Percentiles rank a stretch among this genome's conserved stretches.
Evolutionary conservation across 2,888 invertebrate species (phyloP).

Genomic region (Ophioninae sp.): DNA sequence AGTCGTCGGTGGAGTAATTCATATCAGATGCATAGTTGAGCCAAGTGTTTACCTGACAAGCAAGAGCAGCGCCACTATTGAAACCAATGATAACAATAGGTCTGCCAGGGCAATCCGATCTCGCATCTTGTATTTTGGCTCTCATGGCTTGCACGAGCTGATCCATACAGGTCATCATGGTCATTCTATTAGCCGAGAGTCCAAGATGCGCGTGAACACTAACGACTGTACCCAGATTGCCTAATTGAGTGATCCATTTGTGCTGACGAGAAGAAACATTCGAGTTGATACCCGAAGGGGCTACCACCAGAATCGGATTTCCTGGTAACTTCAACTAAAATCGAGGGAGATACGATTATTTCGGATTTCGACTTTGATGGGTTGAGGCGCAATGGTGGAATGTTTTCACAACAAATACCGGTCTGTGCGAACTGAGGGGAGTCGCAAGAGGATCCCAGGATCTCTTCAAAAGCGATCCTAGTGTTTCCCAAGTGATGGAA

Average conservation of each 20-base stretch:
- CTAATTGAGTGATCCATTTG: conserved; percentile 87
- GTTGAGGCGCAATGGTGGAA: background rate
- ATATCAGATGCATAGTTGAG: background rate
- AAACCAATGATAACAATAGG: conserved; percentile 90
- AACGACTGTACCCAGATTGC: conserved; percentile 87
- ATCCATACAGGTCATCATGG: conserved; percentile 84
- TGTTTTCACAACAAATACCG: conserved; percentile 78
- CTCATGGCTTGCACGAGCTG: conserved; percentile 86
- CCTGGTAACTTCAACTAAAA: conserved; percentile 86
- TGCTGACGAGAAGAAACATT: conserved; percentile 83
- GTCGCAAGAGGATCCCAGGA: conserved; percentile 89
- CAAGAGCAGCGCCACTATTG: conserved; percentile 88
- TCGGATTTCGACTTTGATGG: background rate
- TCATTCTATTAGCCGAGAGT: conserved; percentile 78
- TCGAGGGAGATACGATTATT: conserved; percentile 41
- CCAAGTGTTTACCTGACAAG: conserved; percentile 84
- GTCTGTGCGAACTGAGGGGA: conserved; percentile 84
- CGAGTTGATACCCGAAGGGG: conserved; percentile 83
- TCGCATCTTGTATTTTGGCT: conserved; percentile 87
- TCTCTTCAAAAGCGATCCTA: conserved; percentile 85
- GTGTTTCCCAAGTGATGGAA: conserved; percentile 84
- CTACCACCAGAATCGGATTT: conserved; percentile 86
- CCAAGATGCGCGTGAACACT: conserved; percentile 83
- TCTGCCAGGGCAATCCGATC: conserved; percentile 85
- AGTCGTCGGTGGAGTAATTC: background rate